phyloP scores from a whole-genome alignment of 2,113 vertebrate genomes.

The Prinia subflava region DNA sequence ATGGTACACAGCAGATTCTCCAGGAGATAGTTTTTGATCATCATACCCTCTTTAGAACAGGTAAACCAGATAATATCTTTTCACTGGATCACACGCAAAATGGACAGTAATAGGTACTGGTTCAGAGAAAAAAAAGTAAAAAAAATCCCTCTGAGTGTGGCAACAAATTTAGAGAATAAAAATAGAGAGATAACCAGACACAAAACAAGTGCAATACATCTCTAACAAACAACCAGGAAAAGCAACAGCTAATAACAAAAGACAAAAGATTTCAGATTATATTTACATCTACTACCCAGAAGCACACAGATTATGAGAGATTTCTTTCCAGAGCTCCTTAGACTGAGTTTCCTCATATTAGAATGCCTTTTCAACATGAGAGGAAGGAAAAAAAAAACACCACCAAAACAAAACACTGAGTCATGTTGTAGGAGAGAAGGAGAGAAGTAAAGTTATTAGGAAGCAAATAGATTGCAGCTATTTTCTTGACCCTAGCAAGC shows the following conservation, averaged over 20 bases:
- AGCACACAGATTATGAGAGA: neutral
- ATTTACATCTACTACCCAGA: conserved; percentile 12
- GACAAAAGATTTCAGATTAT: conserved; percentile 27
- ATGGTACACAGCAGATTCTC: neutral
- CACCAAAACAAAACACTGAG: too few relatives aligned
- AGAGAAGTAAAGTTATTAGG: neutral
- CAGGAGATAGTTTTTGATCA: neutral
- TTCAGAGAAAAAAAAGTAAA: neutral
- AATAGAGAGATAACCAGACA: neutral
- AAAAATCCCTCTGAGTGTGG: neutral
- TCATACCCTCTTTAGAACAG: neutral
- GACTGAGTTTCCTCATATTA: conserved; percentile 14
- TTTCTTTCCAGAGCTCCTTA: neutral
- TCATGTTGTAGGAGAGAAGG: neutral
- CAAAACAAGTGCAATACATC: neutral
- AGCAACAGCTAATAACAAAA: neutral
- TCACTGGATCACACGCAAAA: neutral
- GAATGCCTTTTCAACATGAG: neutral
- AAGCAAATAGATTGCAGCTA: neutral
- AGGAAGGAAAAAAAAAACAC: conserved; percentile 7
- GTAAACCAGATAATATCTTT: neutral
- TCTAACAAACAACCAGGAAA: neutral
- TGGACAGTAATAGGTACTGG: neutral
- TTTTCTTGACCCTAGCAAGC: neutral
- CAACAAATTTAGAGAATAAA: neutral